Evolutionary conservation across 2,888 invertebrate genomes (phyloP).

Genomic region (Allophyes oxyacanthae): DNA sequence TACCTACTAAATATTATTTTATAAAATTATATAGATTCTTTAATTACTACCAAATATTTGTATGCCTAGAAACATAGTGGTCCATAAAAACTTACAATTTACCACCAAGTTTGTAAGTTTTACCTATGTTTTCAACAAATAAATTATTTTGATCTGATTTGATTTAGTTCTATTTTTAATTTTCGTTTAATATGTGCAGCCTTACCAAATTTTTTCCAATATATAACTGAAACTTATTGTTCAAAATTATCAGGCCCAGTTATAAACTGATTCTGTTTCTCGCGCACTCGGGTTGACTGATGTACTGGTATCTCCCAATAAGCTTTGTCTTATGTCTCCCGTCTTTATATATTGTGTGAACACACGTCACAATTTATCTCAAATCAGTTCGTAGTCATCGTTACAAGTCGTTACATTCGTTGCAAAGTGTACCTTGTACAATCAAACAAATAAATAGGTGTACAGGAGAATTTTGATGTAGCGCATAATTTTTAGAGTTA

Average conservation of each 20-base stretch:
- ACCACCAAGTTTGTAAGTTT: no score
- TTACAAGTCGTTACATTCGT: conserved; percentile 35
- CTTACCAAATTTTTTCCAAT: conserved; percentile 50
- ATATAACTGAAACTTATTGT: conserved; percentile 19
- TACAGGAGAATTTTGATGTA: no score
- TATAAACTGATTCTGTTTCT: conserved; percentile 4
- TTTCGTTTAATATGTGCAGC: conserved; percentile 44
- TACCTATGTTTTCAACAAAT: no score
- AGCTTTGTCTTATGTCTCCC: background rate
- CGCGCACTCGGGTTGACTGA: conserved; percentile 9
- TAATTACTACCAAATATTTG: no score
- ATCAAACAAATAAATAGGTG: no score
- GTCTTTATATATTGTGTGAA: conserved; percentile 46
- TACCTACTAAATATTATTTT: no score
- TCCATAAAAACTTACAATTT: no score
- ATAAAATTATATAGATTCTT: no score
- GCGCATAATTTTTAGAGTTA: no score
- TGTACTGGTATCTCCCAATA: conserved; percentile 28
- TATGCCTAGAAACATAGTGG: no score
- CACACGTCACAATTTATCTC: conserved; percentile 55
- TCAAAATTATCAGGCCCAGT: background rate
- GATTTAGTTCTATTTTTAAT: background rate
- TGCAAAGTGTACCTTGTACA: conserved; percentile 4
- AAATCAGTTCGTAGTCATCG: conserved; percentile 40
- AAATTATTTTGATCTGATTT: no score